A percentile compares a stretch with the other conserved stretches of the same genome.
phyloP scores from a whole-genome alignment of 2,797 vertebrate genomes.

The Aratinga solstitialis region DNA sequence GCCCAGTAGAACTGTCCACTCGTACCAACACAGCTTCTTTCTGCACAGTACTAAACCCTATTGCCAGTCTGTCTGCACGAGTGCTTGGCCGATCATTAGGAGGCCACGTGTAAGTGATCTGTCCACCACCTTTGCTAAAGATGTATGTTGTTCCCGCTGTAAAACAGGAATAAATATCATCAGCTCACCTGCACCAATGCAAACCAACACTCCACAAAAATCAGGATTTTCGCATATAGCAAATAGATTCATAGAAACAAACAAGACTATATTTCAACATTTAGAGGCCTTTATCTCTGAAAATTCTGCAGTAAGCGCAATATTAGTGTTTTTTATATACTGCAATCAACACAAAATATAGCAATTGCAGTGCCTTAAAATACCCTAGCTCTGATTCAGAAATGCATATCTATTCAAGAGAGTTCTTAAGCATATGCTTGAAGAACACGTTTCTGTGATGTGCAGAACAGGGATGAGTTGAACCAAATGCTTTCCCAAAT shows the following conservation, averaged over 20 bases:
- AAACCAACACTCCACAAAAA: background rate
- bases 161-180: constrained; percentile 56
- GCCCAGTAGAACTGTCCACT: constrained; percentile 95
- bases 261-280: background rate
- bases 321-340: constrained; percentile 22
- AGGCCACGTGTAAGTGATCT: constrained; percentile 97
- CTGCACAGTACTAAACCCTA: constrained; percentile 96
- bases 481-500: background rate
- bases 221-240: background rate
- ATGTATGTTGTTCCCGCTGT: constrained; percentile 97
- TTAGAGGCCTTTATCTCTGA: background rate
- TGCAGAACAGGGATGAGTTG: background rate
- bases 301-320: background rate
- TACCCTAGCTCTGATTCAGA: constrained; percentile 1
- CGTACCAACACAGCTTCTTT: constrained; percentile 94
- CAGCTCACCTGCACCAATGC: background rate
- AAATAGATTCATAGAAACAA: background rate
- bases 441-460: background rate
- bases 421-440: background rate
- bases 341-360: constrained; percentile 29
- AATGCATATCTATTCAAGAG: background rate
- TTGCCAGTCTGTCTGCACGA: constrained; percentile 93
- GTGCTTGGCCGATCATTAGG: constrained; percentile 97
- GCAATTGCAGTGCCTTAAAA: background rate
- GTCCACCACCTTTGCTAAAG: constrained; percentile 96